A percentile compares a stretch with the other conserved stretches of the same genome.
phyloP scores from a whole-genome alignment of 2,113 vertebrate species.

The Erpornis zantholeuca region DNA sequence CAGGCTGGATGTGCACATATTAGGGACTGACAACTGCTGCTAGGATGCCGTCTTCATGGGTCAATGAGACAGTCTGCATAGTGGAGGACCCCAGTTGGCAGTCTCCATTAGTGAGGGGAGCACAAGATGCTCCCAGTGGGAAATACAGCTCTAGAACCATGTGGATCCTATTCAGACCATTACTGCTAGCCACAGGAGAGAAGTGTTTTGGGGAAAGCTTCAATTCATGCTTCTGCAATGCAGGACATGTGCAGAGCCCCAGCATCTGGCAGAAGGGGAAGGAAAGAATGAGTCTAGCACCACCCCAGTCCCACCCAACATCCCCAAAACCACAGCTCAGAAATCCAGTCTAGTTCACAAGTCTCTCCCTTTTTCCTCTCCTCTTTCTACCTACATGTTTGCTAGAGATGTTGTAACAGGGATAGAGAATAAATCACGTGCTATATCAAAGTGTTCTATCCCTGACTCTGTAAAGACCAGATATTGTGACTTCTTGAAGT shows the following conservation, averaged over 20 bases:
- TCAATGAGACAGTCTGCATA: background rate
- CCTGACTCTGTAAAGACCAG: constrained; percentile 3
- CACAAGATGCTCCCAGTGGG: background rate
- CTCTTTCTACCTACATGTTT: background rate
- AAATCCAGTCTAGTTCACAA: background rate
- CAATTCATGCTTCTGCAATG: background rate
- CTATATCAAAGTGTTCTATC: background rate
- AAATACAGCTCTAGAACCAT: background rate
- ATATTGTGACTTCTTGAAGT: constrained; percentile 51
- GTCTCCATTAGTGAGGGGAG: background rate
- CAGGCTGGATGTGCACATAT: background rate
- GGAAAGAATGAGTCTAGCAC: background rate
- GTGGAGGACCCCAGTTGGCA: background rate
- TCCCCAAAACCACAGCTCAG: background rate
- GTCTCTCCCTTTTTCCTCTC: background rate
- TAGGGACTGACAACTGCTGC: background rate
- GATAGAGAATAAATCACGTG: background rate
- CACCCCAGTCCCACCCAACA: background rate
- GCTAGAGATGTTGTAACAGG: background rate
- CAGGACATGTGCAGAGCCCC: background rate
- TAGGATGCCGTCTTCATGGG: background rate
- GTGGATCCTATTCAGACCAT: background rate
- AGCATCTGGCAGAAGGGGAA: background rate
- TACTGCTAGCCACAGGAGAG: background rate
- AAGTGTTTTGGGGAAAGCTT: background rate